Evolutionary conservation across 2,888 invertebrate genomes (phyloP), one percentile per base, ranked within the genome.

Genomic region (Noctua comes): DNA sequence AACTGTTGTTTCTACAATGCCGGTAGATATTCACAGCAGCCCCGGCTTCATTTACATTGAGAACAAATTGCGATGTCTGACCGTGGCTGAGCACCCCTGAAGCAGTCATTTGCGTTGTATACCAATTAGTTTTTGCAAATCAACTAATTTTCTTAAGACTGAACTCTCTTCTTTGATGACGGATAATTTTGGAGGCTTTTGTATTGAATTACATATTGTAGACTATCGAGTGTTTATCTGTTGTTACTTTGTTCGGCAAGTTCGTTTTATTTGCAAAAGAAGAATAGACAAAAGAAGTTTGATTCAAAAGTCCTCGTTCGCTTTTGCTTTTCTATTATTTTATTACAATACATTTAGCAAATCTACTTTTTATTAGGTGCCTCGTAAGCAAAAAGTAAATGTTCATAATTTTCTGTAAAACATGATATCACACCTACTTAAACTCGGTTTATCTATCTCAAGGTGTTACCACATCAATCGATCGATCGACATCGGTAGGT

Each of bases 51-150:
- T 96, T 96, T 94, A 92, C 95, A 95, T 96, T 90, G 91, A 92
- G 91, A 94, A 93, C 91, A 94, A 93, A 94, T 95, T 91, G 92
- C 90, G 92, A 88, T 89, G 73, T 85, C 90, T 92, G 92, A 91
- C 93, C 92, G 91, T 86, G 88, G 89, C 89, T 79, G 89, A 89
- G 89, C 88, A 82, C 88, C 94, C 91, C 93, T 79, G 82, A 90
- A 92, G 91, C 84, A 79, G 77, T 86, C 86, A 95, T 96, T 96
- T 95, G 93, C 96, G 95, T 96, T 90, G 93, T 92, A 93, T 93
- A 91, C 93, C 93, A 94, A 95, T 96, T 95, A 94, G 95, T 95
- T 95, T 93, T 92, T 93, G 93, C 93, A 94, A 94, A 91, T 95
- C 73, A 72, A 92, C 93, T 94, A 95, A 95, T 96, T 91, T 90